Evolutionary conservation across 2,888 invertebrate genomes (phyloP).

Genomic region (Cosmopolites sordidus): DNA sequence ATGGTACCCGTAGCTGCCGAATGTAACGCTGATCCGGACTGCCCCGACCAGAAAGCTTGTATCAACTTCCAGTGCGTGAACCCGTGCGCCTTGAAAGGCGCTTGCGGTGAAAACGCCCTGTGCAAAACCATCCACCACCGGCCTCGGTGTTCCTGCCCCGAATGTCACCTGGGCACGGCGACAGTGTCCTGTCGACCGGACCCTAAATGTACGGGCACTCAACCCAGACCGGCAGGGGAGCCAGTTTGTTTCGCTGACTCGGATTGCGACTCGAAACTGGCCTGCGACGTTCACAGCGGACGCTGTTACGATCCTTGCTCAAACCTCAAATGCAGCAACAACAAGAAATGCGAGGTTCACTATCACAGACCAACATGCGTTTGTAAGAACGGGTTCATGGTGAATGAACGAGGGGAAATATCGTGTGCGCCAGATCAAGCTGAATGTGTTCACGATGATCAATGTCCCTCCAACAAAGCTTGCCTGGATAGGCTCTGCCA

Average conservation of each 20-base stretch:
- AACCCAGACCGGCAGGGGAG: conserved; percentile 55
- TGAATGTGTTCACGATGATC: conserved; percentile 75
- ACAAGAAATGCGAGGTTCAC: conserved; percentile 85
- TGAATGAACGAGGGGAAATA: conserved; percentile 82
- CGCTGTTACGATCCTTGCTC: conserved; percentile 80
- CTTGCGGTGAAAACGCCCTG: conserved; percentile 84
- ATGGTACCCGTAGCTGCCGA: conserved; percentile 52
- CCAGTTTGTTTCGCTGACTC: conserved; percentile 61
- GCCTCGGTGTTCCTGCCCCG: conserved; percentile 83
- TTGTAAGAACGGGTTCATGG: conserved; percentile 82
- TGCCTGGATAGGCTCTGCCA: conserved; percentile 81
- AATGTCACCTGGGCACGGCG: conserved; percentile 82
- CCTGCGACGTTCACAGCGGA: conserved; percentile 66
- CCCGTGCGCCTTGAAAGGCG: conserved; percentile 83
- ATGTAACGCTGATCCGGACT: conserved; percentile 88
- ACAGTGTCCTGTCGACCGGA: conserved; percentile 74
- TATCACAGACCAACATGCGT: conserved; percentile 82
- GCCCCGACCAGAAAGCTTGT: conserved; percentile 88
- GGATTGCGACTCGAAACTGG: conserved; percentile 70
- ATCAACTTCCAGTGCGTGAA: conserved; percentile 86
- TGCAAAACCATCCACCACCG: conserved; percentile 81
- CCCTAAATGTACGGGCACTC: conserved; percentile 66
- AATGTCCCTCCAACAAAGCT: conserved; percentile 81
- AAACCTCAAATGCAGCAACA: conserved; percentile 66
- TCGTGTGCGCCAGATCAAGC: conserved; percentile 76